Evolutionary conservation across 2,888 invertebrate genomes (phyloP), one percentile per base, ranked within the genome.

Genomic region (Dicycla oo): DNA sequence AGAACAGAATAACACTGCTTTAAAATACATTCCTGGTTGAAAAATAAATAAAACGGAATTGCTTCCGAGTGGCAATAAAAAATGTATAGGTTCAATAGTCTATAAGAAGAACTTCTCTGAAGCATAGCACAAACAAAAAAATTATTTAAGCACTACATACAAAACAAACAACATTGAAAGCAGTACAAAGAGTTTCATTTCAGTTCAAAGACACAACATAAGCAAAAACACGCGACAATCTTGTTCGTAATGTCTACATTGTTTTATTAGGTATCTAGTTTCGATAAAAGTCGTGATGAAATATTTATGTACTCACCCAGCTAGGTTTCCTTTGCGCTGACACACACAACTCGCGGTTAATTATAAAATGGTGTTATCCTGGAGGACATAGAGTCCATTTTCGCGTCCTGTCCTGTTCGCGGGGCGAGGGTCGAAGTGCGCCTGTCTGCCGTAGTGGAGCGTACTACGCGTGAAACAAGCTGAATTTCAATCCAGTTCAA

Each of bases 311-410:
- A 90, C 93, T 92, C 87, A 93, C 93, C 89, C 83, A 87, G 78
- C 87, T 88, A 88, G 88, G 86, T 85, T 89, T 87, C 87, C 87
- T 87, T 87, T 88, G 89, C 90, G 90, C 87, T 88, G 88, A 88
- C 91, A 91, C 89, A 90, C 85, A 79, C 78, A 85, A 84, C 86
- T 88, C 85, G 87, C 81, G 83, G 89, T 87, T 93, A 94, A 94
- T 94, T 94, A 93, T 89, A 91, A 92, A 92, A 87, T 92, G 88
- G 86, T 87, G 91, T 90, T 95, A 94, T 93, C 89, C 89, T 89
- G 79, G 83, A 87, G 88, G 90, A 81, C 85, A 88, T 94, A 95
- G 91, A 89, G 95, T 94, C 89, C 94, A 95, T 94, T 93, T 94
- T 94, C 87, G 93, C 89, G 85, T 81, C 86, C 84, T 75, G 88